A percentile compares a stretch with the other conserved stretches of the same genome.
Conservation (phyloP, 2,113 vertebrate genomes). For the Centrocercus urophasianus region DNA sequence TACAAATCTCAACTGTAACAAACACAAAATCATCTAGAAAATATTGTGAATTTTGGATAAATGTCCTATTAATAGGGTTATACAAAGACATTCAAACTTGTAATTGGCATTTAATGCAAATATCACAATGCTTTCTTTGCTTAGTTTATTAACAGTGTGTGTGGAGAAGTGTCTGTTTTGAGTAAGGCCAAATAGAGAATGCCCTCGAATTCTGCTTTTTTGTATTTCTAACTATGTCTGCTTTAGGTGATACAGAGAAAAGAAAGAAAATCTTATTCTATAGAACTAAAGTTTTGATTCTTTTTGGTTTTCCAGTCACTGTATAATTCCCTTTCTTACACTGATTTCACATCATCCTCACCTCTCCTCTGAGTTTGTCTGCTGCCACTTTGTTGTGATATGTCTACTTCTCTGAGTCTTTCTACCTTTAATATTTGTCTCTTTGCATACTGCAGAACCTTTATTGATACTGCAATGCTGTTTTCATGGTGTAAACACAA, state of each 20-base stretch:
- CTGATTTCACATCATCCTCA: neutral
- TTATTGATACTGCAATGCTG: neutral
- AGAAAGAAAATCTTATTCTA: neutral
- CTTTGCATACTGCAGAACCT: neutral
- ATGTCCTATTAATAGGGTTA: neutral
- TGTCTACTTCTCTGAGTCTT: neutral
- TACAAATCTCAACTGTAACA: neutral
- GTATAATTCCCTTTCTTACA: neutral
- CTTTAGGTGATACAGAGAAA: neutral
- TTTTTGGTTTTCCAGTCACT: neutral
- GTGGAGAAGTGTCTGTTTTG: neutral
- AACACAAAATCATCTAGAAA: neutral
- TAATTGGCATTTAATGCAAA: neutral
- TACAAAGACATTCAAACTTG: neutral
- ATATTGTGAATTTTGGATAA: neutral
- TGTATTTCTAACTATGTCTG: neutral
- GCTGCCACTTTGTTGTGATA: neutral
- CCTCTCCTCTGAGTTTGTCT: neutral
- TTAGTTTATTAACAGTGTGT: neutral
- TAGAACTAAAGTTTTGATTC: neutral
- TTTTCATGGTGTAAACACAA: neutral
- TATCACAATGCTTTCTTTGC: neutral
- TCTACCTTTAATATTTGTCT: neutral
- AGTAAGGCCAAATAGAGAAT: neutral
- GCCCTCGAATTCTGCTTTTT: neutral